These are phyloP conservation scores for Semicossyphus pulcher DNA, from an alignment of 2,113 vertebrate genomes.

Conservation along the genomic window DNA sequence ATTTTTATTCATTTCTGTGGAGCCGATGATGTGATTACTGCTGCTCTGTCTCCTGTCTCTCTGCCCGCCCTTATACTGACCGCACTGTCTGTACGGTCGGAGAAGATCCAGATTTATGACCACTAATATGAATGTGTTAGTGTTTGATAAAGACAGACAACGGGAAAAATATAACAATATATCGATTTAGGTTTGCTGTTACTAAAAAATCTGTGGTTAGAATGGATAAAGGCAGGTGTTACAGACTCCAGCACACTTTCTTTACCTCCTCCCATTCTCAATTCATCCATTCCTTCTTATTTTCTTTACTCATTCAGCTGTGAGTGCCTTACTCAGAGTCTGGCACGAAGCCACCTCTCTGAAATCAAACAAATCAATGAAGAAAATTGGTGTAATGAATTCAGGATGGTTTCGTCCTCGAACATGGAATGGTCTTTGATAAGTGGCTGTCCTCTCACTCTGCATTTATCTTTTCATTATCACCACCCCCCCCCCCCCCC, in stretches of 20 bases:
- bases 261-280: background rate
- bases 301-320: conserved; percentile 29
- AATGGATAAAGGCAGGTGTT: too few relatives aligned
- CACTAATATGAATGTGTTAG: background rate
- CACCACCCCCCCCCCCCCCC: background rate
- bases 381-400: conserved; percentile 49
- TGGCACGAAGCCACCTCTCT: conserved; percentile 1
- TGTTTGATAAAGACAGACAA: background rate
- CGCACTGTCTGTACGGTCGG: background rate
- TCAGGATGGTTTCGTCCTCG: conserved; percentile 12
- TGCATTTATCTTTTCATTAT: conserved; percentile 15
- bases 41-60: background rate
- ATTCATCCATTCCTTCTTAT: conserved; percentile 10
- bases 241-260: too few relatives aligned
- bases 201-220: background rate
- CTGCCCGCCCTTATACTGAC: background rate
- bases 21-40: background rate
- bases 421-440: background rate
- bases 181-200: too few relatives aligned
- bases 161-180: too few relatives aligned
- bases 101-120: background rate
- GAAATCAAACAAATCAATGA: conserved; percentile 33
- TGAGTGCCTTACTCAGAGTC: background rate
- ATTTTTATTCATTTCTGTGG: background rate
- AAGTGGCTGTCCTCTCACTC: conserved; percentile 15